Percentiles rank a stretch among this genome's conserved stretches.
These are phyloP conservation scores for Girardinus metallicus DNA, from an alignment of 2,797 vertebrate species.

Conservation along the genomic window DNA sequence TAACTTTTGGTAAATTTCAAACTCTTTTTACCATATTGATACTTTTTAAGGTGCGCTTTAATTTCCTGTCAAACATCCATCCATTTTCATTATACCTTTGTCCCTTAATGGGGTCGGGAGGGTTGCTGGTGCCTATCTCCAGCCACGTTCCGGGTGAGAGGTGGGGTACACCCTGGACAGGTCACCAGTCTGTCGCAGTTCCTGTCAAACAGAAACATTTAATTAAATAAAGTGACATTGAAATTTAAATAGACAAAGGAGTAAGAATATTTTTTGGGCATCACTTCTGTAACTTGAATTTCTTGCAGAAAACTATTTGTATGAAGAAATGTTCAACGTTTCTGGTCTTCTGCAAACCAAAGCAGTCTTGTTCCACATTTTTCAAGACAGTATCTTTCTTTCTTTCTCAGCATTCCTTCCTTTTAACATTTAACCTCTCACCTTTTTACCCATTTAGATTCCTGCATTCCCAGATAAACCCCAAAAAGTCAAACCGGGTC, in stretches of 20 bases:
- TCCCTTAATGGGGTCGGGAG: too few relatives aligned
- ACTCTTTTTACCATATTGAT: neutral
- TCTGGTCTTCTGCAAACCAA: conserved; percentile 26
- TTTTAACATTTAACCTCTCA: conserved; percentile 59
- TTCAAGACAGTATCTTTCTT: conserved; percentile 10
- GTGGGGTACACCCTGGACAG: too few relatives aligned
- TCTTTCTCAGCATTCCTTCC: conserved; percentile 51
- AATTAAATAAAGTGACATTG: neutral
- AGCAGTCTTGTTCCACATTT: conserved; percentile 32
- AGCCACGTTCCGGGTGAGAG: too few relatives aligned
- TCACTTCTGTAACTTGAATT: neutral
- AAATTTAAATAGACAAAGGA: neutral
- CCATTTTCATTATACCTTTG: too few relatives aligned
- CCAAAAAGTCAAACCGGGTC: conserved; percentile 40
- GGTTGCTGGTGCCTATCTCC: too few relatives aligned
- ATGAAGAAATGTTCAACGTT: neutral
- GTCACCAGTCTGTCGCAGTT: too few relatives aligned
- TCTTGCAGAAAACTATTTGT: neutral
- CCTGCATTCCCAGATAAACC: conserved; percentile 53
- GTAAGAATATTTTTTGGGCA: neutral
- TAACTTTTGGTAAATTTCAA: neutral
- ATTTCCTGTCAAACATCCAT: neutral
- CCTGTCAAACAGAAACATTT: neutral
- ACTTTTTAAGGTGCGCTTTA: neutral
- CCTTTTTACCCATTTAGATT: conserved; percentile 23